Evolutionary conservation across 2,797 vertebrate species (phyloP), one percentile per base, ranked within the genome.

Genomic region (Crenichthys baileyi): DNA sequence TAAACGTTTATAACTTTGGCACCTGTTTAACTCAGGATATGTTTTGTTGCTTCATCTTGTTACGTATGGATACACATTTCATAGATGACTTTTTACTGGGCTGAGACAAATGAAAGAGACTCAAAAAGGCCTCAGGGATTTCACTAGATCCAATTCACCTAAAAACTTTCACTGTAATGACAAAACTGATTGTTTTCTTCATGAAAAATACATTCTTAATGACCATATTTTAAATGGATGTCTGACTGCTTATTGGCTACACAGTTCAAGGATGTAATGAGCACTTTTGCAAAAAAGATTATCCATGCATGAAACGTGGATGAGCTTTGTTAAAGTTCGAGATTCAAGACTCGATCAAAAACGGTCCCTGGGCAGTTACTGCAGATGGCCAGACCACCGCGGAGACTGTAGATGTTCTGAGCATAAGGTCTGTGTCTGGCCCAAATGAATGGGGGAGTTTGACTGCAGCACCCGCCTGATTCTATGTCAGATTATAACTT

Each of bases 41-140:
- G 65, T 81, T 86, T 83, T 55, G 67, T 82, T 89, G 79, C 82
- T 77, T 77, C 44, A 72, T 76, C 65, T 83, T 76, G 68, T 76
- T 83, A 79, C 79, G 77, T 73, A 75, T 76, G 82, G 83, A 82
- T 76, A 80, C 73, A 84, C 76, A 80, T 81, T 82, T 87, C 84
- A 83, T 75, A 71, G 48, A 72, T 91, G 91, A 90, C 83, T 88
- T 88, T 92, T 92, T 87, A 75, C 75, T 67, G 53, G 80, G 79
- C 74, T 87, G 82, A 87, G 79, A 93, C 80, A 84, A 90, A 93
- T 84, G 76, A 71, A 68, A 80, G 26, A 6, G 9, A 46, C 63
- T 84, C 74, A 82, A 88, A 65, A 70, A 39, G 41, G 39, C 90
- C 70, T 87, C 1, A 1, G 91, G 87, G 90, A 88, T 80, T 73